Percentiles rank a stretch among this genome's conserved stretches.
Conservation (phyloP, 2,113 vertebrate species). For the Trichomycterus rosablanca region DNA sequence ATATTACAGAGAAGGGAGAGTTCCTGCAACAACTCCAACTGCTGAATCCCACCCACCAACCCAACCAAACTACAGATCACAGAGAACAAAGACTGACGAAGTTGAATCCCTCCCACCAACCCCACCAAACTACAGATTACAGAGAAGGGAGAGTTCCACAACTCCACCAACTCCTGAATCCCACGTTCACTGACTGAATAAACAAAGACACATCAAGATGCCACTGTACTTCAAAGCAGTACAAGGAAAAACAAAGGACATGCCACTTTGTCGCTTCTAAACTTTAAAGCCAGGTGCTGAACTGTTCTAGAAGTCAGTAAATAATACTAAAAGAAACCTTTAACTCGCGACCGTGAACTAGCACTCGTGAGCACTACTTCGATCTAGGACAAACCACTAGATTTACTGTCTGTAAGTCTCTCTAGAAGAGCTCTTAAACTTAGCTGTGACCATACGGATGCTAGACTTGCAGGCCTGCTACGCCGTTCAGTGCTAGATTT, state of each 20-base stretch:
- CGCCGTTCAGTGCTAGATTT: no score
- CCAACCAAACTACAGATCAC: constrained; percentile 99
- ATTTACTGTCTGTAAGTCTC: constrained; percentile 6
- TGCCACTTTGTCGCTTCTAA: no score
- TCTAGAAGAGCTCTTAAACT: constrained; percentile 1
- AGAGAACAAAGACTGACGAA: constrained; percentile 98
- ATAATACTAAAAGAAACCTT: constrained; percentile 5
- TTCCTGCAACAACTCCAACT: no score
- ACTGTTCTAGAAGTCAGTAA: not conserved
- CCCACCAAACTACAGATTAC: constrained; percentile 99
- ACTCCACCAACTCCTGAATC: constrained; percentile 93
- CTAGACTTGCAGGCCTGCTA: no score
- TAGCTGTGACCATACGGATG: no score
- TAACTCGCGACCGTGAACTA: not conserved
- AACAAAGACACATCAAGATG: no score
- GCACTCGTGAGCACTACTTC: constrained; percentile 18
- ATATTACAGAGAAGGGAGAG: no score
- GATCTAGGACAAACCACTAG: constrained; percentile 41
- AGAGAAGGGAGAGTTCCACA: constrained; percentile 97
- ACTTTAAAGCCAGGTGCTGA: not conserved
- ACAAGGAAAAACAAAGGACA: no score
- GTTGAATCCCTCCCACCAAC: constrained; percentile 98
- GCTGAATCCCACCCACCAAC: constrained; percentile 98
- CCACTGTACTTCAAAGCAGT: not conserved
- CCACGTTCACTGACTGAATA: no score